Evolutionary conservation across 2,797 vertebrate genomes (phyloP).

Genomic region (Chaenodraco wilsoni): DNA sequence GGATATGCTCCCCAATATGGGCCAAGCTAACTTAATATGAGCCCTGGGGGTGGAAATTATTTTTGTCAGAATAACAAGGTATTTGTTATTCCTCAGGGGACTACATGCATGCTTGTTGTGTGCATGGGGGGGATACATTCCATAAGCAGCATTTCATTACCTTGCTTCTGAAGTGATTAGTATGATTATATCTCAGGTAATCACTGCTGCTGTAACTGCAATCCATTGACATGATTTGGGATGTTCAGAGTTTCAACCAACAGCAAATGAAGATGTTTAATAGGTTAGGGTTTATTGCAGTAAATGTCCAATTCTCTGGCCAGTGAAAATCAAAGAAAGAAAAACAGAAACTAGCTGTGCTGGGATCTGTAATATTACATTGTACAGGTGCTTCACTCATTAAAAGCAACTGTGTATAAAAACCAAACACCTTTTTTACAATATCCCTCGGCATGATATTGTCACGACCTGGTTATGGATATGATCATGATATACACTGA

Average conservation of each 20-base stretch:
- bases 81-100: conserved; percentile 35
- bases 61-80: conserved; percentile 41
- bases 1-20: conserved; percentile 2
- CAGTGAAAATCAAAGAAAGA: conserved; percentile 4
- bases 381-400: conserved; percentile 3
- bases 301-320: background rate
- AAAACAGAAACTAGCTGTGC: background rate
- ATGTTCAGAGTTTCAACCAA: background rate
- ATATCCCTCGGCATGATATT: no score
- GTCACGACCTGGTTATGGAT: no score
- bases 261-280: background rate
- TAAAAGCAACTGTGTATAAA: no score
- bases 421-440: no score
- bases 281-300: background rate
- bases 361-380: background rate
- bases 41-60: conserved; percentile 35
- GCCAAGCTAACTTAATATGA: conserved; percentile 16
- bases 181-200: conserved; percentile 1
- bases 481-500: no score
- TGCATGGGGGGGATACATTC: conserved; percentile 11
- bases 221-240: background rate
- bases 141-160: conserved; percentile 30
- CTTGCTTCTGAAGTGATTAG: conserved; percentile 10
- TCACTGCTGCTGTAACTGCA: conserved; percentile 23
- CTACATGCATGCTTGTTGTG: conserved; percentile 3